Base-by-base conservation (phyloP, 2,888 invertebrate species). In the Lasius fuliginosus region DNA sequence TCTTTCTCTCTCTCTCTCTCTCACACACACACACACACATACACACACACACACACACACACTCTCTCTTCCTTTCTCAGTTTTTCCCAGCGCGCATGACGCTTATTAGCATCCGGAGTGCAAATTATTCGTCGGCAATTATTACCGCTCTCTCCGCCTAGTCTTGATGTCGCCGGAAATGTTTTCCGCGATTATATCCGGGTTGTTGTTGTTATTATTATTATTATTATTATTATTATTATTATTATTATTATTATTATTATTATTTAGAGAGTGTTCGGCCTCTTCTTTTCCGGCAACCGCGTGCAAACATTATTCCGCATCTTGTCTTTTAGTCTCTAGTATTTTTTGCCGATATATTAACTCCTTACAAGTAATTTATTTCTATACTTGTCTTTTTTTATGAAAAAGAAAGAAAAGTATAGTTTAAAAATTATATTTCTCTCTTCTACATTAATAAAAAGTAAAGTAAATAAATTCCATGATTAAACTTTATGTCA, bases 61-160 rank as follows among this genome's bases (percentile, higher is more conserved):
- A 23, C 15, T 58, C 60, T 60, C 58, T 3, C 0, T 12, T 49
- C 49, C 18, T 5, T 30, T 62, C 49, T 82, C 64, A 12, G n/a
- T 82, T 62, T 56, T 60, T 64, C 23, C 36, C 56, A 15, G 36
- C 71, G 30, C 49, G 60, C 73, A 30, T 46, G 67, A 58, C 42
- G 67, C 71, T 81, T 83, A 53, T 71, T 82, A 74, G 64, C 69
- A 81, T 68, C 75, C 64, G 73, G 15, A 15, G 53, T 18, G 23
- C 65, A 49, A 75, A 60, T 69, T 77, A 82, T 84, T 85, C 69
- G 77, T 77, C 82, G 74, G 62, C 58, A n/a, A 46, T 76, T 73
- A 74, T 84, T 85, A 68, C 36, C 53, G 12, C 4, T 46, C 27
- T 64, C 5, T 18, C 2, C 42, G 42, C 5, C 23, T 23, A 1